Evolutionary conservation across 2,113 vertebrate genomes (phyloP).

Genomic region (Catharus bicknelli): DNA sequence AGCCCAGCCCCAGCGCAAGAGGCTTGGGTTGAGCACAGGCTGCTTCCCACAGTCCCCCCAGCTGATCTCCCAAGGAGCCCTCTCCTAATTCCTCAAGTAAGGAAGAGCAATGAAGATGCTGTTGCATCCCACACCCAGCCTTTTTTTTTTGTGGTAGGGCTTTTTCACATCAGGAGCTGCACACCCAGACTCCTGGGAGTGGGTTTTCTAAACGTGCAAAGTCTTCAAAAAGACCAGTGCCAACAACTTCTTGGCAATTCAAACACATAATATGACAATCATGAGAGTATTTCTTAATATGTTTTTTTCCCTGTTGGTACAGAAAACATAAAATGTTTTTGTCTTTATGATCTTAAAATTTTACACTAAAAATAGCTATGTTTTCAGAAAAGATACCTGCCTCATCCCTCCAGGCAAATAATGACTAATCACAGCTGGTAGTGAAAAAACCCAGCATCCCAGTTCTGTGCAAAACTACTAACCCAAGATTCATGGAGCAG

Average conservation of each 20-base stretch:
- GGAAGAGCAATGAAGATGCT: background rate
- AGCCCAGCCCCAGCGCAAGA: accelerated
- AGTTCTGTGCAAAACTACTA: background rate
- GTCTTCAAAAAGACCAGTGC: background rate
- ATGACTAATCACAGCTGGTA: background rate
- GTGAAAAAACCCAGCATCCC: background rate
- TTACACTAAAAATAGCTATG: background rate
- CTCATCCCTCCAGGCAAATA: background rate
- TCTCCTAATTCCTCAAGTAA: background rate
- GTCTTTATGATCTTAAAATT: background rate
- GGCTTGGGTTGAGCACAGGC: background rate
- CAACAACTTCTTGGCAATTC: background rate
- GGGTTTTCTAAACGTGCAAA: background rate
- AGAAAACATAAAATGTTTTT: background rate
- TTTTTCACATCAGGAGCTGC: background rate
- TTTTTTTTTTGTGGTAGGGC: accelerated
- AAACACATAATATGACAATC: accelerated
- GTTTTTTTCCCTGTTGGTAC: background rate
- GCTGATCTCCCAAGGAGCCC: accelerated
- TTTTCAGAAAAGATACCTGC: background rate
- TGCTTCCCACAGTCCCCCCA: accelerated
- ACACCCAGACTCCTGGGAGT: background rate
- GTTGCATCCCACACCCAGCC: background rate
- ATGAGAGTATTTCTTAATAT: background rate
- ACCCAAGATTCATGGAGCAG: background rate